phyloP scores from a whole-genome alignment of 2,113 vertebrate species.

The Coreoperca whiteheadi region DNA sequence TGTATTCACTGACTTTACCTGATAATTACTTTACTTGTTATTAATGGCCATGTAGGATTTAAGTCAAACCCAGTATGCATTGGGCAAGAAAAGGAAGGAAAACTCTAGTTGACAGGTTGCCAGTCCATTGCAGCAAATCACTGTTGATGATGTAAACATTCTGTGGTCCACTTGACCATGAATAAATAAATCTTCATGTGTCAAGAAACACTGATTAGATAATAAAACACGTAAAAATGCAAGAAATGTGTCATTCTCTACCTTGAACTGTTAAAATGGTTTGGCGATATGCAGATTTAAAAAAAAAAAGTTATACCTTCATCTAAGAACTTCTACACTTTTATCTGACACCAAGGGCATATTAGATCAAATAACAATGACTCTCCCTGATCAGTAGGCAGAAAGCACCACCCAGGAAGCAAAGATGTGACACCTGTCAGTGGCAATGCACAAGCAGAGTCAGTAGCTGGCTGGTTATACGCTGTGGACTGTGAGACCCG shows the following conservation, averaged over 20 bases:
- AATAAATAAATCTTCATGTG: background rate
- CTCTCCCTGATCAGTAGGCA: constrained; percentile 69
- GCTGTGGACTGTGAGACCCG: constrained; percentile 37
- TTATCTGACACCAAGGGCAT: constrained; percentile 65
- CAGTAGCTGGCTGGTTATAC: constrained; percentile 51
- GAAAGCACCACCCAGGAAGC: constrained; percentile 61
- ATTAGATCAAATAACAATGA: constrained; percentile 63
- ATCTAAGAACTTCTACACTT: constrained; percentile 44
- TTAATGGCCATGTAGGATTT: constrained; percentile 64
- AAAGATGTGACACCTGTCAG: constrained; percentile 76
- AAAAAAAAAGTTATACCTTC: constrained; percentile 1
- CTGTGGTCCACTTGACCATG: constrained; percentile 8
- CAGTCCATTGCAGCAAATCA: constrained; percentile 27
- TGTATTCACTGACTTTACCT: constrained; percentile 62
- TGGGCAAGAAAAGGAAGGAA: constrained; percentile 18
- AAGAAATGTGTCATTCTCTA: background rate
- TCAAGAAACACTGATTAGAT: background rate
- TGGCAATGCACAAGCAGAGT: constrained; percentile 49
- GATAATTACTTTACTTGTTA: constrained; percentile 69
- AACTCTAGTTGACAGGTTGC: constrained; percentile 19
- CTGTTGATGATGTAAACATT: constrained; percentile 29
- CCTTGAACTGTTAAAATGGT: constrained; percentile 4
- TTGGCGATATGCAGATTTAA: background rate
- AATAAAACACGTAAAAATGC: background rate
- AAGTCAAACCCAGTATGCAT: constrained; percentile 32